Evolutionary conservation across 1,140 invertebrate species (phyloP), one percentile per base, ranked within the genome.

Genomic region (Brachionus rubens): DNA sequence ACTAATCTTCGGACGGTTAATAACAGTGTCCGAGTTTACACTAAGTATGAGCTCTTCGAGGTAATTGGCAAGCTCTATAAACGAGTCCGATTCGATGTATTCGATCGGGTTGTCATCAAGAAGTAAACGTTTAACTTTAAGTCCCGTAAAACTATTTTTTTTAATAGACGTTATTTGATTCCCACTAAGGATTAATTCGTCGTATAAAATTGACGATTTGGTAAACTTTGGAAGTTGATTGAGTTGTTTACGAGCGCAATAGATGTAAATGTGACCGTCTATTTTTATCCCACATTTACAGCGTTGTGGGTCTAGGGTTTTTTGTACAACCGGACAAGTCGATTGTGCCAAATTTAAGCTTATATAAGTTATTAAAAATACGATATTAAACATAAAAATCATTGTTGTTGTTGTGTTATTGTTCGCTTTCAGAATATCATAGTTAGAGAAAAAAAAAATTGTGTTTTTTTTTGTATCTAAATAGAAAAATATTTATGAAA

Each of bases 211-310:
- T 9, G 48, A 43, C 21, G 40, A 47, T n/a, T 24, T 43, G 14
- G 24, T 47, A 48, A 76, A 76, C 33, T 62, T 50, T 9, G 75
- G 75, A 9, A 76, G 5, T 5, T 19, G 9, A 7, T 14, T 47
- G 21, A 76, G 28, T 21, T 59, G 54, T 62, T 65, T 46, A 19
- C 56, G 75, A 21, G 75, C 52, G 30, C 75, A 76, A 48, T 76
- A 76, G 14, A 76, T 76, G 48, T 76, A 76, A 30, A 65, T 46
- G 19, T 40, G 54, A 21, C 75, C 75, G 30, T 62, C 40, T 76
- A 52, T 40, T 41, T 59, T 76, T 4, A 76, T 65, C 2, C 52
- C 75, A n/a, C 75, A 76, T 33, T 50, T 46, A 36, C 75, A 76
- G 26, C 40, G 40, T 30, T 76, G 36, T 19, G 26, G 33, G 19